These are phyloP conservation scores for Lordiphosa collinella DNA, from an alignment of 1,140 invertebrate species.

Conservation along the genomic window DNA sequence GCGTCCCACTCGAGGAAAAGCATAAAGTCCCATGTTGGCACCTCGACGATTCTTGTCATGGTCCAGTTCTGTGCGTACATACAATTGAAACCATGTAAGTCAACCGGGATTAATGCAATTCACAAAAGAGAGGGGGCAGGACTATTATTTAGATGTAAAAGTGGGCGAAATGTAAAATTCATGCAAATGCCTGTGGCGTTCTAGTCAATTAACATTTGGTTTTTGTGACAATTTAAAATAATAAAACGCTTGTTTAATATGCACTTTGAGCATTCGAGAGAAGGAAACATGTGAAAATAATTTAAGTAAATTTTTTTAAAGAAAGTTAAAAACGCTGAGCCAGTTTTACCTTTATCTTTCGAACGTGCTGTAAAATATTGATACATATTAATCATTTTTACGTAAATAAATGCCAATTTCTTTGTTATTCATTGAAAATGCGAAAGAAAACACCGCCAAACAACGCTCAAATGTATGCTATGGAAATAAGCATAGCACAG, in stretches of 20 bases:
- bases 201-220: slow-evolving; percentile 3
- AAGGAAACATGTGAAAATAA: neutral
- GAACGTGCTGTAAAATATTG: slow-evolving; percentile 25
- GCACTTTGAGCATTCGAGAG: neutral
- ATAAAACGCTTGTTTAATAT: slow-evolving; percentile 3
- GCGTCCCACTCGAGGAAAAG: slow-evolving; percentile 82
- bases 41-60: slow-evolving; percentile 66
- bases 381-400: neutral
- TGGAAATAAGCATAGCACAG: neutral
- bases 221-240: slow-evolving; percentile 4
- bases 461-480: neutral
- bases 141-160: neutral
- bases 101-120: slow-evolving; percentile 16
- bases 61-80: slow-evolving; percentile 40
- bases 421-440: neutral
- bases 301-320: neutral
- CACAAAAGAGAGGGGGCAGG: neutral
- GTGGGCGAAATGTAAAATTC: slow-evolving; percentile 4
- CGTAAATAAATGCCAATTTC: neutral
- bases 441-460: neutral
- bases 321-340: neutral
- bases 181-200: slow-evolving; percentile 14
- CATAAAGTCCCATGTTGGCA: slow-evolving; percentile 81
- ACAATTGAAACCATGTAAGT: slow-evolving; percentile 1
- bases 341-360: slow-evolving; percentile 27